Evolutionary conservation across 1,140 invertebrate species (phyloP).

Genomic region (Procambarus virginalis): DNA sequence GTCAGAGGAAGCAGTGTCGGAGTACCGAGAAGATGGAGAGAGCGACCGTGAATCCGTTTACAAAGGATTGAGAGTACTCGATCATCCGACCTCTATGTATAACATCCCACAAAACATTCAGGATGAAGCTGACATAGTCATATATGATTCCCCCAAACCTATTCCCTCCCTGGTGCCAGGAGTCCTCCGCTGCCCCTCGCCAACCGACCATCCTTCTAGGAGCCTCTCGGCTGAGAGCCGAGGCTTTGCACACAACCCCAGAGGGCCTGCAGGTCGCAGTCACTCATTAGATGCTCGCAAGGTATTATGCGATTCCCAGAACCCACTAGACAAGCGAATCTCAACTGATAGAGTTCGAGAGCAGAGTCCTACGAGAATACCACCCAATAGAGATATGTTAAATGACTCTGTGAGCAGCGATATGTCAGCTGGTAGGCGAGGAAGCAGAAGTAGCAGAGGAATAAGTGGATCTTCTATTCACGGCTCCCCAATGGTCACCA

Average conservation of each 20-base stretch:
- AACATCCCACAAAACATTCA: slow-evolving; percentile 64
- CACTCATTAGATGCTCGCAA: slow-evolving; percentile 52
- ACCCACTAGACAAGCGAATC: neutral
- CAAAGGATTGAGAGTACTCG: slow-evolving; percentile 65
- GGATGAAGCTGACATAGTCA: slow-evolving; percentile 42
- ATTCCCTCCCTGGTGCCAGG: slow-evolving; percentile 51
- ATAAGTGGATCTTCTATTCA: slow-evolving; percentile 44
- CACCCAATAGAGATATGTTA: slow-evolving; percentile 29
- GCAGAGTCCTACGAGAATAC: neutral
- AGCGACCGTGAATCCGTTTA: slow-evolving; percentile 62
- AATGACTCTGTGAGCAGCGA: slow-evolving; percentile 58
- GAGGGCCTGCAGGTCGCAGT: slow-evolving; percentile 24
- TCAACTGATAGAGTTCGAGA: neutral
- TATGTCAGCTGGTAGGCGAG: slow-evolving; percentile 34
- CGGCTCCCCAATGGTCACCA: slow-evolving; percentile 21
- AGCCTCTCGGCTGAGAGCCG: slow-evolving; percentile 36
- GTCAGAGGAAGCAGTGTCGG: slow-evolving; percentile 69
- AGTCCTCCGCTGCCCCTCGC: slow-evolving; percentile 37
- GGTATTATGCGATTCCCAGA: slow-evolving; percentile 4
- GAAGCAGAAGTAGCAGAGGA: slow-evolving; percentile 51
- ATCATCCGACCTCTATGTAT: slow-evolving; percentile 70
- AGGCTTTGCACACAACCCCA: neutral
- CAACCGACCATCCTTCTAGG: slow-evolving; percentile 28
- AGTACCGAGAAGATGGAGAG: slow-evolving; percentile 60
- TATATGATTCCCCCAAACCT: slow-evolving; percentile 56